Evolutionary conservation across 2,797 vertebrate species (phyloP).

Genomic region (Menidia menidia): DNA sequence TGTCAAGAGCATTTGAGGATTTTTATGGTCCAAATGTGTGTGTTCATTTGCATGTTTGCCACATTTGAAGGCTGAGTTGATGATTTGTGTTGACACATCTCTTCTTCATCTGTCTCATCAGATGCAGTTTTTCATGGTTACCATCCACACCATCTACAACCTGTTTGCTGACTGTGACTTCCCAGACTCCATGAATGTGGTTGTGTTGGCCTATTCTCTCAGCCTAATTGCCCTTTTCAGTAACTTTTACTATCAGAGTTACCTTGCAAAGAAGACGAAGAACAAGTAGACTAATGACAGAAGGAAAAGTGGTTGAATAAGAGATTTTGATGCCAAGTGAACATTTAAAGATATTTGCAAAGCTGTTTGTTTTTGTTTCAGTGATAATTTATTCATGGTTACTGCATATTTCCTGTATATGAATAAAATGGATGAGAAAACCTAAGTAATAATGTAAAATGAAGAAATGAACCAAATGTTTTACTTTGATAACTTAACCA

Average conservation of each 20-base stretch:
- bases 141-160: constrained; percentile 77
- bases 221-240: constrained; percentile 80
- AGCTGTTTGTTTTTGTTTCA: constrained; percentile 2
- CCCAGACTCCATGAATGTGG: constrained; percentile 71
- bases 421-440: too few relatives aligned
- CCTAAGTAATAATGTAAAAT: too few relatives aligned
- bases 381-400: neutral
- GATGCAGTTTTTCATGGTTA: constrained; percentile 79
- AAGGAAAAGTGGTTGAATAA: neutral
- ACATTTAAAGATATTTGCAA: neutral
- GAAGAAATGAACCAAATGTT: too few relatives aligned
- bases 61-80: too few relatives aligned
- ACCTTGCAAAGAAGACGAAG: constrained; percentile 64
- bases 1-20: too few relatives aligned
- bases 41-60: too few relatives aligned
- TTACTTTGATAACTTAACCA: too few relatives aligned
- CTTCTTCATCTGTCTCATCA: constrained; percentile 40
- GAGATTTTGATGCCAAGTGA: neutral
- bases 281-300: constrained; percentile 29
- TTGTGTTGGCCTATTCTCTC: constrained; percentile 73
- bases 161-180: constrained; percentile 78
- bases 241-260: constrained; percentile 77
- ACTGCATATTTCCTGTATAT: too few relatives aligned
- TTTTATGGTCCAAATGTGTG: too few relatives aligned
- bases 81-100: neutral